phyloP scores from a whole-genome alignment of 2,113 vertebrate genomes.

The Tupaia tana region DNA sequence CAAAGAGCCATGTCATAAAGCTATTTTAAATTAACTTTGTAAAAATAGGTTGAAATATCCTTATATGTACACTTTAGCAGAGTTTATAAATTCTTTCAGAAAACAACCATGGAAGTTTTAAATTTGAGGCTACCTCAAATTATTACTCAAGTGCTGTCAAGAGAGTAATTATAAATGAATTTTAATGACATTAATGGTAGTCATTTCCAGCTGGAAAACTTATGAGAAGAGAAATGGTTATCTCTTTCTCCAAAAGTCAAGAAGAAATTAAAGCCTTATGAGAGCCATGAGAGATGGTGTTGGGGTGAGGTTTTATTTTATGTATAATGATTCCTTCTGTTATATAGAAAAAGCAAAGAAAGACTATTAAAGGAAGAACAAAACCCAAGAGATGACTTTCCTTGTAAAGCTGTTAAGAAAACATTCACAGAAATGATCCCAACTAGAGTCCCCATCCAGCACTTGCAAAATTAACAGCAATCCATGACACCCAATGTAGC shows the following conservation, averaged over 20 bases:
- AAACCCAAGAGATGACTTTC: neutral
- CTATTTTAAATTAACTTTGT: slow-evolving; percentile 76
- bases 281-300: neutral
- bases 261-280: slow-evolving; percentile 31
- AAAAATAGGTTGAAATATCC: slow-evolving; percentile 71
- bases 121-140: slow-evolving; percentile 50
- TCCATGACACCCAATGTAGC: neutral
- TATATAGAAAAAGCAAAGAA: slow-evolving; percentile 14
- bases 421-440: neutral
- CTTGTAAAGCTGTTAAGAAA: neutral
- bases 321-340: neutral
- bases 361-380: neutral
- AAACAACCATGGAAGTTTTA: slow-evolving; percentile 61
- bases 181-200: slow-evolving; percentile 53
- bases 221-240: slow-evolving; percentile 43
- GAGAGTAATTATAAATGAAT: slow-evolving; percentile 51
- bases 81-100: slow-evolving; percentile 55
- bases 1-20: slow-evolving; percentile 73
- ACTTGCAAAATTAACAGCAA: neutral
- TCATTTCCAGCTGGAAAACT: slow-evolving; percentile 42
- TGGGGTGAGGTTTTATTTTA: neutral
- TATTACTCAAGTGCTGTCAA: slow-evolving; percentile 35
- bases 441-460: neutral
- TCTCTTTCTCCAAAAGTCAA: slow-evolving; percentile 45
- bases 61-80: slow-evolving; percentile 57